Conservation (phyloP, 2,797 vertebrate species). For the Takifugu ocellatus region DNA sequence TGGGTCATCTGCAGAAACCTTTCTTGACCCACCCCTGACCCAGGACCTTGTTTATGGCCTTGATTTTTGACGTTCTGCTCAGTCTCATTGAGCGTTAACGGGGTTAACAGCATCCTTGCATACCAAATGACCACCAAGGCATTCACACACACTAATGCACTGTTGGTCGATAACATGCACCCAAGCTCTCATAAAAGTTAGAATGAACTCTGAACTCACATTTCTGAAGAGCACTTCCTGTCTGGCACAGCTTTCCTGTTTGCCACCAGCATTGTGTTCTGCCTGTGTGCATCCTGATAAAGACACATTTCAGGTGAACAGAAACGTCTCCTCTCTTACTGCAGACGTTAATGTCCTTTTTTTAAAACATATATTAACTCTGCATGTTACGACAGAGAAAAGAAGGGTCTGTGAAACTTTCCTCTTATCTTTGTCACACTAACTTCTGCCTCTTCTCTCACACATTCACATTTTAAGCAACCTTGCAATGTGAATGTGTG, state of each 20-base stretch:
- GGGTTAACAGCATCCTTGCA: conserved; percentile 33
- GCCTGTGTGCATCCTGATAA: conserved; percentile 22
- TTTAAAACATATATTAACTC: too few species aligned
- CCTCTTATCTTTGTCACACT: too few species aligned
- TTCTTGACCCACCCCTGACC: conserved; percentile 36
- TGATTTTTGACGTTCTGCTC: conserved; percentile 27
- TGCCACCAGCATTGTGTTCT: conserved; percentile 22
- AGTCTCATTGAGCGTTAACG: conserved; percentile 42
- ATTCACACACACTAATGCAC: conserved; percentile 9
- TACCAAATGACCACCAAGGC: conserved; percentile 15
- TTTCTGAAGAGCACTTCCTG: conserved; percentile 58
- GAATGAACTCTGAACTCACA: conserved; percentile 43
- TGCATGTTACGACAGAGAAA: too few species aligned
- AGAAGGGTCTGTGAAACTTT: too few species aligned
- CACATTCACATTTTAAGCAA: too few species aligned
- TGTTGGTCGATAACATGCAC: not conserved
- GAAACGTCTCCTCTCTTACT: too few species aligned
- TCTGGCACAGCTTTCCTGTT: conserved; percentile 61
- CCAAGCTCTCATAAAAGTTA: conserved; percentile 20
- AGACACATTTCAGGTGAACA: too few species aligned
- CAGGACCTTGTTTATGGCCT: conserved; percentile 19
- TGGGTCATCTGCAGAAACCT: conserved; percentile 20
- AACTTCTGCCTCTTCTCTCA: too few species aligned
- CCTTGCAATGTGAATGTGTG: too few species aligned
- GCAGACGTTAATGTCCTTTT: too few species aligned